phyloP scores from a whole-genome alignment of 2,797 vertebrate genomes.

The Rhynchonycteris naso region DNA sequence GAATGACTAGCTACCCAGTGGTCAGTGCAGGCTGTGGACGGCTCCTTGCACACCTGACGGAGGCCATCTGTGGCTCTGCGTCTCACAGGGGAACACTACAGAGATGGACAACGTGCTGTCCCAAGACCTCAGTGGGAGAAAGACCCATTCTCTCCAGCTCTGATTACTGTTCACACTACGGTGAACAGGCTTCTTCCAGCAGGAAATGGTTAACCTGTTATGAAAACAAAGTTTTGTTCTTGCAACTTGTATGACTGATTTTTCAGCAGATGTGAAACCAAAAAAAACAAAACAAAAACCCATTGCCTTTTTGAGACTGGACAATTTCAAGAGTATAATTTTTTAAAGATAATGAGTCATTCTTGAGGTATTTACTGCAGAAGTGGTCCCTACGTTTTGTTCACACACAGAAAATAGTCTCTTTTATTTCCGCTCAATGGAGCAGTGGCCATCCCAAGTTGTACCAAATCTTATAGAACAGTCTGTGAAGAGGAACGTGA shows the following conservation, averaged over 20 bases:
- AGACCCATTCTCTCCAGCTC: not conserved
- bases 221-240: not conserved
- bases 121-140: not conserved
- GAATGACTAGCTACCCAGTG: not conserved
- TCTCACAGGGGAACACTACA: not conserved
- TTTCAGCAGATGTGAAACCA: not conserved
- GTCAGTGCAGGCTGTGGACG: not conserved
- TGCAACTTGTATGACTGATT: not conserved
- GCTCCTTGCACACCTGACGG: not conserved
- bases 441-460: not conserved
- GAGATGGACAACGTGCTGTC: not conserved
- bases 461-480: constrained; percentile 20
- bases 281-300: not conserved
- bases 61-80: too few species aligned
- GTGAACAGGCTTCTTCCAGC: not conserved
- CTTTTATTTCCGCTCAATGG: not conserved
- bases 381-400: not conserved
- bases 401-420: not conserved
- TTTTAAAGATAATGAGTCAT: not conserved
- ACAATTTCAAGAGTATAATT: not conserved
- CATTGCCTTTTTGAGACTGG: not conserved
- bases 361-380: not conserved
- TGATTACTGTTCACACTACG: not conserved
- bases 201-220: not conserved
- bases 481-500: not conserved